Evolutionary conservation across 2,888 invertebrate genomes (phyloP).

Genomic region (Phragmatobia fuliginosa): DNA sequence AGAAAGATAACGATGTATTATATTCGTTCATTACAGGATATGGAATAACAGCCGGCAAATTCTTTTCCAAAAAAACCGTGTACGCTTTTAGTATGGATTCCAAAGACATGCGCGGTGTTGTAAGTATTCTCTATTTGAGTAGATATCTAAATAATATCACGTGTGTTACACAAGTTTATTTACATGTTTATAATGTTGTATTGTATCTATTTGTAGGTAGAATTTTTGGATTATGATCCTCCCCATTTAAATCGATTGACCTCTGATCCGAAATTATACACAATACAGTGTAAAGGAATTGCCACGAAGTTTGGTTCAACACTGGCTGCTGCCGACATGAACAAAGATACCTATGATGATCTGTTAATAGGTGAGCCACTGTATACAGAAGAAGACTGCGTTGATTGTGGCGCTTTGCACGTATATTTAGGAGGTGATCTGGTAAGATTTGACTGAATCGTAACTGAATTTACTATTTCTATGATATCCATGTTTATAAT

Average conservation of each 20-base stretch:
- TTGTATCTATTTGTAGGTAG: constrained; percentile 23
- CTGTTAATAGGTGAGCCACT: constrained; percentile 40
- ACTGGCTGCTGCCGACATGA: constrained; percentile 33
- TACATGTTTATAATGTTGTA: background rate
- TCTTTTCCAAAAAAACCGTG: constrained; percentile 29
- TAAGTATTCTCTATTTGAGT: constrained; percentile 27
- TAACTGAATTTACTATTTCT: background rate
- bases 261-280: background rate
- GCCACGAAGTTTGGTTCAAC: constrained; percentile 39
- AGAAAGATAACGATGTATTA: too few relatives aligned
- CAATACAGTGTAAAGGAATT: constrained; percentile 8
- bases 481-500: background rate
- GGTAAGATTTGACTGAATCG: constrained; percentile 19
- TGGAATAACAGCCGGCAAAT: constrained; percentile 39
- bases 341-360: constrained; percentile 32
- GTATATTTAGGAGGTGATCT: constrained; percentile 39
- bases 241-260: background rate
- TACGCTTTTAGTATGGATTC: constrained; percentile 33
- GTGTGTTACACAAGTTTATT: background rate
- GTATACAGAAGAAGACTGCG: constrained; percentile 27
- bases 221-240: constrained; percentile 26
- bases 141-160: background rate
- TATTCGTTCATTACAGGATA: constrained; percentile 29
- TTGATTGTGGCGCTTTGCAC: constrained; percentile 44
- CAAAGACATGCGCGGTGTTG: constrained; percentile 29